A percentile compares a stretch with the other conserved stretches of the same genome.
Evolutionary conservation across 2,888 invertebrate genomes (phyloP).

Genomic region (Drosophila stalkeri): DNA sequence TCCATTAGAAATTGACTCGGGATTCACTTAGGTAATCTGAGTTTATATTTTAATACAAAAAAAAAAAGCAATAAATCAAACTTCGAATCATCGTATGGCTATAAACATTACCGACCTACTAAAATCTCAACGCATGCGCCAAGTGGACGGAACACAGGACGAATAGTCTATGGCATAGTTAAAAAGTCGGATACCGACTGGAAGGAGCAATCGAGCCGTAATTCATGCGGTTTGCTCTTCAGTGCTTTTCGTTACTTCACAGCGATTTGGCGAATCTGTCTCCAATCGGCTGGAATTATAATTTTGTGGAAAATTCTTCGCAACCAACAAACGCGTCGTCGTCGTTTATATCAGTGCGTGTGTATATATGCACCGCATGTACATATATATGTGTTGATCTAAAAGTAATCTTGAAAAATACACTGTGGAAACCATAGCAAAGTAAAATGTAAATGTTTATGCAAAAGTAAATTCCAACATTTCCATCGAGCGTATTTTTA

Average conservation of each 20-base stretch:
- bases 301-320: conserved; percentile 45
- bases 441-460: conserved; percentile 68
- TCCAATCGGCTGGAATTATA: conserved; percentile 29
- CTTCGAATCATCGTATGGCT: conserved; percentile 1
- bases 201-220: conserved; percentile 39
- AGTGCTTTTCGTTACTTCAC: conserved; percentile 66
- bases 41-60: background rate
- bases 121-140: conserved; percentile 47
- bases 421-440: conserved; percentile 70
- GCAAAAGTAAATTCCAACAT: conserved; percentile 79
- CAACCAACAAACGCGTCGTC: conserved; percentile 24
- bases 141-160: conserved; percentile 50
- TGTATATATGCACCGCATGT: conserved; percentile 26
- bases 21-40: background rate
- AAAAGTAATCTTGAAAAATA: conserved; percentile 46
- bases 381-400: conserved; percentile 15
- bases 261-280: conserved; percentile 51
- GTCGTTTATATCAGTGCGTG: conserved; percentile 14
- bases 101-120: conserved; percentile 7
- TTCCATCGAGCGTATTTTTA: conserved; percentile 41
- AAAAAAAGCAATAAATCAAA: background rate
- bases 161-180: conserved; percentile 25
- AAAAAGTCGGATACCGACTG: conserved; percentile 20
- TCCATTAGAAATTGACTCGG: conserved; percentile 5
- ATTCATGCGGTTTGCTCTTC: conserved; percentile 32